These are phyloP conservation scores for Diabrotica virgifera DNA, from an alignment of 1,140 invertebrate species.

Conservation along the genomic window DNA sequence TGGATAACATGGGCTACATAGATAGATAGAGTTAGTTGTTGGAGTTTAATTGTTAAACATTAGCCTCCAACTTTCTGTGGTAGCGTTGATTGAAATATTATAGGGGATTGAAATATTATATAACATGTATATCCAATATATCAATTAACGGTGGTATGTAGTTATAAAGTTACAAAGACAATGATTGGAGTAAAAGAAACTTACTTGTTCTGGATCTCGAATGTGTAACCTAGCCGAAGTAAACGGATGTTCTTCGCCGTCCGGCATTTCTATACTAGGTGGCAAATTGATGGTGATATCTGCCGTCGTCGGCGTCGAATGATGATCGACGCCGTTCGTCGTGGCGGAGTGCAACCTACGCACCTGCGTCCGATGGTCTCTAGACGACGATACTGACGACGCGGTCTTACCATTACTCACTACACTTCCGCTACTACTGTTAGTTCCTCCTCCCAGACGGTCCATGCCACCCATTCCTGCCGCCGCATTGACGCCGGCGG, in stretches of 20 bases:
- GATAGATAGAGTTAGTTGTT: too few relatives aligned
- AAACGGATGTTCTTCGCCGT: conserved; percentile 68
- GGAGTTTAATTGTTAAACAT: too few relatives aligned
- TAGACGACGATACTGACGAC: conserved; percentile 48
- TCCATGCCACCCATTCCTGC: conserved; percentile 53
- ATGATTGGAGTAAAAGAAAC: background rate
- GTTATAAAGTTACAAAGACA: too few relatives aligned
- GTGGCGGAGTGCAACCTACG: conserved; percentile 56
- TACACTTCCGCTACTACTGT: conserved; percentile 36
- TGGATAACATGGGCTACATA: too few relatives aligned
- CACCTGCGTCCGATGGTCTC: conserved; percentile 52
- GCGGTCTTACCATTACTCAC: conserved; percentile 43
- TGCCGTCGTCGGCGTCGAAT: conserved; percentile 58
- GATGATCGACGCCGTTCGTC: conserved; percentile 42
- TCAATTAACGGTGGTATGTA: too few relatives aligned
- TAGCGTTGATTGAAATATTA: too few relatives aligned
- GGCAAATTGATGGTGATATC: conserved; percentile 65
- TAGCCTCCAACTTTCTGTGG: too few relatives aligned
- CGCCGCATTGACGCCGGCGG: conserved; percentile 50
- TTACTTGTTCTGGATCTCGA: conserved; percentile 62
- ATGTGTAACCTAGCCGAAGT: conserved; percentile 57
- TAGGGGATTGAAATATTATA: too few relatives aligned
- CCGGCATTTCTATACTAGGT: conserved; percentile 64
- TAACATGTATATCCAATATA: too few relatives aligned
- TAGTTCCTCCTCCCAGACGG: conserved; percentile 47